Base-by-base conservation (phyloP, 2,113 vertebrate genomes). In the Mungos mungo region DNA sequence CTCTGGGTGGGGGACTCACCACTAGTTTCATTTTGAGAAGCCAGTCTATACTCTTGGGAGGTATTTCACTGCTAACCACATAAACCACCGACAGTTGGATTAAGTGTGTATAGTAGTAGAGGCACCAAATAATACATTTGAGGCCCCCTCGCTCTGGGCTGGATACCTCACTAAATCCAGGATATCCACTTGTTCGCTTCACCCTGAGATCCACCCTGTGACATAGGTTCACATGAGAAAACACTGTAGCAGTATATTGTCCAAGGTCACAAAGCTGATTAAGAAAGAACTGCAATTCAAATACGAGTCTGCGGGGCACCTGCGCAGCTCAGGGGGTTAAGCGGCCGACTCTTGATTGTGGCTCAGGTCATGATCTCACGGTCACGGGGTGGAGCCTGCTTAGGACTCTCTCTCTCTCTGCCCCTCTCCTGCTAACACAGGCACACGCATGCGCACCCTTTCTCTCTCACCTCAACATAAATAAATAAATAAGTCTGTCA, bases 201-300 rank as follows among this genome's bases (percentile, higher is more conserved):
- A 88, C 38, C 35, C 38, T 77, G 33, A 23, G 18, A 63, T 33
- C 33, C 79, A 35, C 33, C 47, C 86, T 79, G 27, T 84, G 80
- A 93, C 52, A 35, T 41, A 72, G 65, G 71, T 79, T 90, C 52
- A 80, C 52, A 33, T 60, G 41, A 96, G 72, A 7, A 86, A 79
- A 85, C 10, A 90, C 12, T 41, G 27, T n/a, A 83, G 19, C 80
- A 63, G 50, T 41, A 85, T 84, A 85, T 4, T 45, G 81, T 54
- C 54, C 63, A 86, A 52, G 41, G 52, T 80, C 41, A 80, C 63
- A 81, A 57, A 60, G n/a, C n/a, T 90, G 45, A 47, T 65, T 54
- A 80, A 71, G 6, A 88, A 94, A 94, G 72, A 90, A 80, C 13
- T 86, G 25, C 41, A 94, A 47, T 94, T 86, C 45, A 65, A 94